Evolutionary conservation across 2,888 invertebrate species (phyloP).

Genomic region (Margaritifera margaritifera): DNA sequence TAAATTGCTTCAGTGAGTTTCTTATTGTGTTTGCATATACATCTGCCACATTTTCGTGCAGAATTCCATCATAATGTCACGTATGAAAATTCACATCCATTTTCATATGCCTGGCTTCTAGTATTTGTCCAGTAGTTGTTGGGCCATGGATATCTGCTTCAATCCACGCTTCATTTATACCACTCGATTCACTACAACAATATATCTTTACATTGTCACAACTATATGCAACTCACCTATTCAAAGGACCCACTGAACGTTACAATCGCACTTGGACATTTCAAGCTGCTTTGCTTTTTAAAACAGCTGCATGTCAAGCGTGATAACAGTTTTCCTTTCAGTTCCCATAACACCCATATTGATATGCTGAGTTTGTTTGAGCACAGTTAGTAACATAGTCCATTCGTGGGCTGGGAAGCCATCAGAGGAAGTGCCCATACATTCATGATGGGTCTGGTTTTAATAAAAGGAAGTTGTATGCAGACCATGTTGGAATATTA

Average conservation of each 20-base stretch:
- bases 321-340: not conserved
- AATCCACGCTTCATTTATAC: not conserved
- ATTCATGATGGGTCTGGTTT: not conserved
- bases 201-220: not conserved
- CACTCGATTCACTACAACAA: not conserved
- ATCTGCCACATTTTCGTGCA: too few relatives aligned
- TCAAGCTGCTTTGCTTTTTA: not conserved
- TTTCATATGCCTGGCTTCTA: slow-evolving; percentile 2
- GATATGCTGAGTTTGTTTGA: not conserved
- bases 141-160: not conserved
- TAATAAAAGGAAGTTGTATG: not conserved
- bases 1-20: too few relatives aligned
- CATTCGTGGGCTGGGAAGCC: slow-evolving; percentile 1
- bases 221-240: not conserved
- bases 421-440: not conserved
- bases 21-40: too few relatives aligned
- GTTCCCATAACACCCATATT: not conserved
- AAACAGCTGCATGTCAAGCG: not conserved
- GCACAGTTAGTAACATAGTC: not conserved
- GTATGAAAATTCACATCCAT: too few relatives aligned
- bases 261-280: not conserved
- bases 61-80: too few relatives aligned
- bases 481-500: not conserved
- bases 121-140: not conserved
- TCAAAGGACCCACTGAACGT: not conserved